These are phyloP conservation scores for Aurelia coerulea DNA, from an alignment of 30 jellyfish, hydroid and myxozoan genomes.

Conservation along the genomic window DNA sequence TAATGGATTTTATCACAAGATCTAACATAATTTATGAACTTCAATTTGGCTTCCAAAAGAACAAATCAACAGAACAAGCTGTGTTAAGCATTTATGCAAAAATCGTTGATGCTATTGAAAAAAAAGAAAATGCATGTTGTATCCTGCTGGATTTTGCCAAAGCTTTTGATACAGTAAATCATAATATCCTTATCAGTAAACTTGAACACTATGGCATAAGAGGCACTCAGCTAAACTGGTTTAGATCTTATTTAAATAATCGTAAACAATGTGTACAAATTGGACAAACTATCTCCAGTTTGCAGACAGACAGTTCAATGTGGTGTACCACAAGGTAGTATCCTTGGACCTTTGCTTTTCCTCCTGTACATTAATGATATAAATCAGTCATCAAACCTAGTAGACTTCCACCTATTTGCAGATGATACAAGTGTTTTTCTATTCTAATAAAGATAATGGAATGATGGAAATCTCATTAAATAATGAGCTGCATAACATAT, in stretches of 20 bases:
- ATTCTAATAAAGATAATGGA: too few species aligned
- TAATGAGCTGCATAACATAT: too few species aligned
- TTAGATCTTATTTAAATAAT: neutral
- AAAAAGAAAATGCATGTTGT: constrained; percentile 10
- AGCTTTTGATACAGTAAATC: too few species aligned
- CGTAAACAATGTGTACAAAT: neutral
- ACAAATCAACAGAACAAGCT: neutral
- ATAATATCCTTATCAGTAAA: too few species aligned
- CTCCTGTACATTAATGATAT: constrained; percentile 7
- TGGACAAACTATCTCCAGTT: neutral
- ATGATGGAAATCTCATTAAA: too few species aligned
- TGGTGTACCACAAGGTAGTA: constrained; percentile 32
- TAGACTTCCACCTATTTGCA: too few species aligned
- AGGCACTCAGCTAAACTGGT: constrained; percentile 14
- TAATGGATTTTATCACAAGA: neutral
- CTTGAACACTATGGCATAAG: too few species aligned
- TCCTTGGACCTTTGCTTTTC: constrained; percentile 8
- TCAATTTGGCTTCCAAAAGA: constrained; percentile 13
- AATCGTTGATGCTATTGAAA: neutral
- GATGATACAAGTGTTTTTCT: too few species aligned
- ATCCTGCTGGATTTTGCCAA: constrained; percentile 14
- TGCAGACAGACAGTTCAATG: too few species aligned
- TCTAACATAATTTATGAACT: neutral
- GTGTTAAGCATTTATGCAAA: neutral
- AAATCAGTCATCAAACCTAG: too few species aligned